Percentiles rank a stretch among this genome's conserved stretches.
Evolutionary conservation across 1,140 invertebrate species (phyloP).

Genomic region (Drosophila grimshawi): DNA sequence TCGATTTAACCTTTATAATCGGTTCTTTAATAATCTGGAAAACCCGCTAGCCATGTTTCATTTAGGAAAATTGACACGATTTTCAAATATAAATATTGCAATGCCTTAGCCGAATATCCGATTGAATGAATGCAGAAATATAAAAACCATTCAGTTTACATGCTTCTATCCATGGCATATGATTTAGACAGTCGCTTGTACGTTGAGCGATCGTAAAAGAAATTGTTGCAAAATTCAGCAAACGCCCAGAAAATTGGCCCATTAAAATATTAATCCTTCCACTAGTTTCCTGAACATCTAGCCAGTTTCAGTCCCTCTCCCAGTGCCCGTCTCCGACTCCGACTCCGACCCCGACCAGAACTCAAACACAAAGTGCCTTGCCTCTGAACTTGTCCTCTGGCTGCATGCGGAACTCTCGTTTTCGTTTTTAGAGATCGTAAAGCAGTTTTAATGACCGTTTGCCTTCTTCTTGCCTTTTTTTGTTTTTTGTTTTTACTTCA

Average conservation of each 20-base stretch:
- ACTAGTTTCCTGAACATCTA: slow-evolving; percentile 36
- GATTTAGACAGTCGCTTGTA: not conserved
- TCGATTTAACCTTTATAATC: too few relatives aligned
- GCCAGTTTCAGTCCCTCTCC: too few relatives aligned
- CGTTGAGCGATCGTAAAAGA: slow-evolving; percentile 57
- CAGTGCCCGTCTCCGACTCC: too few relatives aligned
- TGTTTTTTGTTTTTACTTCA: not conserved
- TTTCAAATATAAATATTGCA: too few relatives aligned
- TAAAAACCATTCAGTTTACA: too few relatives aligned
- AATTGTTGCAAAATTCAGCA: slow-evolving; percentile 78
- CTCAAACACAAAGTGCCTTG: not conserved
- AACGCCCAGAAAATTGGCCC: slow-evolving; percentile 68
- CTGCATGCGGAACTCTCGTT: slow-evolving; percentile 64
- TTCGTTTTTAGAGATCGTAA: slow-evolving; percentile 79
- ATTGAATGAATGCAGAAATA: too few relatives aligned
- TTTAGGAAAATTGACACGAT: too few relatives aligned
- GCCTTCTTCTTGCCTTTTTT: slow-evolving; percentile 7
- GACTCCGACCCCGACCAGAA: not conserved
- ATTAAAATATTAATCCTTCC: slow-evolving; percentile 79
- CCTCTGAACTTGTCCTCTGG: not conserved
- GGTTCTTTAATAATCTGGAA: too few relatives aligned
- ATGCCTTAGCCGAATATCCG: too few relatives aligned
- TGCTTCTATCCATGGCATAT: too few relatives aligned
- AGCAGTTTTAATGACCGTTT: slow-evolving; percentile 68
- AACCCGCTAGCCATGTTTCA: too few relatives aligned